phyloP scores from a whole-genome alignment of 2,113 vertebrate genomes.

The Oncorhynchus kisutch region DNA sequence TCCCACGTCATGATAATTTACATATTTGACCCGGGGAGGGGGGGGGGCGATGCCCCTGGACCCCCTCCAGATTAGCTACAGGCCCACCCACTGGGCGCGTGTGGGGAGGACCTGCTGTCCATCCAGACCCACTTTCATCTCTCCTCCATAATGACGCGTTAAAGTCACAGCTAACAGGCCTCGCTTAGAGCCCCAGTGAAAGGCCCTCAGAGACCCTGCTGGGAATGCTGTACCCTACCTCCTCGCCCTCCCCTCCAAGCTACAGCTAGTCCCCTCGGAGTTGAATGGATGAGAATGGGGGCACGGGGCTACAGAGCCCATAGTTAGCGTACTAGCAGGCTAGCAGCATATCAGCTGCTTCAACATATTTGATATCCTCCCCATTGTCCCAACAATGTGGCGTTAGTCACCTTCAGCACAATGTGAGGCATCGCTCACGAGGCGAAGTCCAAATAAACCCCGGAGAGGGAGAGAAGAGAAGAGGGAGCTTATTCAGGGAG shows the following conservation, averaged over 20 bases:
- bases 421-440: conserved; percentile 9
- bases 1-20: conserved; percentile 45
- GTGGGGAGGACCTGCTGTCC: conserved; percentile 72
- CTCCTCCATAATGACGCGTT: conserved; percentile 80
- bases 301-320: background rate
- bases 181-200: conserved; percentile 45
- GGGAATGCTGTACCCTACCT: background rate
- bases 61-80: conserved; percentile 76
- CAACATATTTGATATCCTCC: background rate
- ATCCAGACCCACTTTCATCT: conserved; percentile 70
- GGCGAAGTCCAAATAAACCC: conserved; percentile 16
- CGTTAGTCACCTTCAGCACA: background rate
- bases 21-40: conserved; percentile 61
- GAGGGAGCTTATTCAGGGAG: background rate
- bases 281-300: background rate
- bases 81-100: conserved; percentile 75
- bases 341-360: background rate
- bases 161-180: conserved; percentile 82
- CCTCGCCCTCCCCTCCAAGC: background rate
- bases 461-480: conserved; percentile 5
- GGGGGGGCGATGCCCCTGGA: conserved; percentile 14
- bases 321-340: background rate
- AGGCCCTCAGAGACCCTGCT: conserved; percentile 62
- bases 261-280: background rate
- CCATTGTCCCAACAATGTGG: background rate